These are phyloP conservation scores for Crypturellus tataupa DNA, from an alignment of 2,797 vertebrate genomes.

Conservation along the genomic window DNA sequence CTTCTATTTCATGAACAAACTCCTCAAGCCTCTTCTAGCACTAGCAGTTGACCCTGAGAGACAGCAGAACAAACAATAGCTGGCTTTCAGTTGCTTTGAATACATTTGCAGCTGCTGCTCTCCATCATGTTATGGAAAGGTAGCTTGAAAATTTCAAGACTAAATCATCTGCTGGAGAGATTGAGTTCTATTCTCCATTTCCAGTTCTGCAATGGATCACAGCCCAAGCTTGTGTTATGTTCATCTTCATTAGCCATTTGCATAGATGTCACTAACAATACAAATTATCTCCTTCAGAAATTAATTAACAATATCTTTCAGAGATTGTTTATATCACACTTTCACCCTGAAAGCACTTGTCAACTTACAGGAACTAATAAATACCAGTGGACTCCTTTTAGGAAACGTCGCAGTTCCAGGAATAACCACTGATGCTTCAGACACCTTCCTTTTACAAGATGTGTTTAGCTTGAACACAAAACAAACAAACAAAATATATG, in stretches of 20 bases:
- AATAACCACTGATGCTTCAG: constrained; percentile 87
- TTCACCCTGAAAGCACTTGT: neutral
- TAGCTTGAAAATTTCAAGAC: neutral
- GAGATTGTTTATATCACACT: neutral
- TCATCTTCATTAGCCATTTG: neutral
- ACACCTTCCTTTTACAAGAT: constrained; percentile 86
- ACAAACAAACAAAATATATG: neutral
- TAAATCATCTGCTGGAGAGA: neutral
- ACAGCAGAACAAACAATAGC: neutral
- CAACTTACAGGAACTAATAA: constrained; percentile 81
- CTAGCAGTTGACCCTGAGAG: neutral
- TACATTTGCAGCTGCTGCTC: neutral
- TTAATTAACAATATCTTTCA: neutral
- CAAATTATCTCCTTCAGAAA: neutral
- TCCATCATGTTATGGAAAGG: accelerated
- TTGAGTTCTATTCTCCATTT: neutral
- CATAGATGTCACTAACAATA: neutral
- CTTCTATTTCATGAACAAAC: neutral
- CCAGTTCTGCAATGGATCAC: neutral
- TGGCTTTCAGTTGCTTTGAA: neutral
- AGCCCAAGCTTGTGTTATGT: neutral
- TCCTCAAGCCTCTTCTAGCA: neutral
- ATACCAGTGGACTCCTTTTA: constrained; percentile 65
- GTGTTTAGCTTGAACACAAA: constrained; percentile 80
- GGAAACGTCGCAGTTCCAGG: constrained; percentile 73